Evolutionary conservation across 2,113 vertebrate species (phyloP), one percentile per base, ranked within the genome.

Genomic region (Caloenas nicobarica): DNA sequence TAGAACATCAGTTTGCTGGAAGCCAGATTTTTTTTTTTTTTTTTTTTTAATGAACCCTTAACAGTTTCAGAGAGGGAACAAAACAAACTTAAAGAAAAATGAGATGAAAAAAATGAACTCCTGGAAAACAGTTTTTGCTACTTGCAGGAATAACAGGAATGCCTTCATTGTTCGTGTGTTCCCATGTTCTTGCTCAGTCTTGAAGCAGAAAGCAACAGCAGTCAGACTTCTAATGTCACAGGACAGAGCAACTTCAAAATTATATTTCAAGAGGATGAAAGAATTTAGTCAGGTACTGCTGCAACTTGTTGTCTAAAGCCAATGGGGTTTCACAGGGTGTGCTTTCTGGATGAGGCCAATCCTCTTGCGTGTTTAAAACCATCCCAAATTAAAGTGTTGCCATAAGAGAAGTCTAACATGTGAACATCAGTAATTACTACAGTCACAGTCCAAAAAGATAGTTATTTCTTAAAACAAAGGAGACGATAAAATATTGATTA

Each of bases 1-100:
- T 42, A 86, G 76, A 95, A 78, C 76, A 64, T 64, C 93, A 94
- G 85, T 86, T 94, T 90, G 82, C 85, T 93, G 64, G 88, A 94
- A 96, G 88, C 71, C 79, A 46, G 42, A 44, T 44, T 44, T 19
- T 19, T 46, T 42, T 25, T 26, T 26, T 70, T 69, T 72, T 80
- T 58, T 46, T 50, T 68, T 85, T 95, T 77, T 57, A 8, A 65
- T 62, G 78, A 91, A 77, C n/a, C 77, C 66, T 36, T 36, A 58
- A 66, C 73, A 89, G 68, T 85, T 44, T n/a, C n/a, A n/a, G 44
- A 18, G 44, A 18, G 17, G 44, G 44, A 46, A 46, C 44, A 46
- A 46, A 46, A 46, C 44, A 46, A 18, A 40, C 40, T 87, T 87
- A 16, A 70, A 91, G 58, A 61, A 79, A 90, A 77, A 74, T 17